Evolutionary conservation across 2,113 vertebrate genomes (phyloP).

Genomic region (Embiotoca jacksoni): DNA sequence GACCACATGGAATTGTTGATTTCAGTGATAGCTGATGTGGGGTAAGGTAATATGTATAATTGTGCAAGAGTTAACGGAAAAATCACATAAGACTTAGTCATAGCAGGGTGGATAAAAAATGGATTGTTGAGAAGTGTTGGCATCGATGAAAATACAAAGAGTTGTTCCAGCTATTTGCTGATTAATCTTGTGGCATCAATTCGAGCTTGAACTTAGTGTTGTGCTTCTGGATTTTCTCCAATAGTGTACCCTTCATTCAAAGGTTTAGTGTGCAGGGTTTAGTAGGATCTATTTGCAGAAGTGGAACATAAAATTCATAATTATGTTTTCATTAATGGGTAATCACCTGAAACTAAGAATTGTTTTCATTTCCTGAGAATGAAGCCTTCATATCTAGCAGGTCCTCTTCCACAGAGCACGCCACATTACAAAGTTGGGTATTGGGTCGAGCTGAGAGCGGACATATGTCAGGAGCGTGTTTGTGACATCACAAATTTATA

Average conservation of each 20-base stretch:
- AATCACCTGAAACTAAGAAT: too few species aligned
- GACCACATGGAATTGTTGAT: conserved; percentile 61
- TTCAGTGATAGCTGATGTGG: conserved; percentile 63
- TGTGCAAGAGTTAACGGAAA: conserved; percentile 58
- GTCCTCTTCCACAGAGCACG: too few species aligned
- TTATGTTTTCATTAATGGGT: too few species aligned
- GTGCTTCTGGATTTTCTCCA: neutral
- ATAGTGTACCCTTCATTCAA: neutral
- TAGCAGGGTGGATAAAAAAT: conserved; percentile 54
- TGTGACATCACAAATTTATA: too few species aligned
- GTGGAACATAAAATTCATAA: too few species aligned
- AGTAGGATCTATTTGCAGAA: too few species aligned
- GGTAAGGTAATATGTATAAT: conserved; percentile 63
- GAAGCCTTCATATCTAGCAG: too few species aligned
- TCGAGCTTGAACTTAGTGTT: neutral
- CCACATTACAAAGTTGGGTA: too few species aligned
- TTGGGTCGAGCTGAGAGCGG: too few species aligned
- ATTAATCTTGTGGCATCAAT: conserved; percentile 16
- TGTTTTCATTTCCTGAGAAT: too few species aligned
- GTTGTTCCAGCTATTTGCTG: conserved; percentile 3
- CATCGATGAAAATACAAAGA: conserved; percentile 41
- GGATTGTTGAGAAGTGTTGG: conserved; percentile 57
- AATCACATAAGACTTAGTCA: conserved; percentile 66
- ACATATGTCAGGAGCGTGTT: too few species aligned
- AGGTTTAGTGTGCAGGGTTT: too few species aligned